Evolutionary conservation across 2,113 vertebrate species (phyloP).

Genomic region (Thryonomys swinderianus): DNA sequence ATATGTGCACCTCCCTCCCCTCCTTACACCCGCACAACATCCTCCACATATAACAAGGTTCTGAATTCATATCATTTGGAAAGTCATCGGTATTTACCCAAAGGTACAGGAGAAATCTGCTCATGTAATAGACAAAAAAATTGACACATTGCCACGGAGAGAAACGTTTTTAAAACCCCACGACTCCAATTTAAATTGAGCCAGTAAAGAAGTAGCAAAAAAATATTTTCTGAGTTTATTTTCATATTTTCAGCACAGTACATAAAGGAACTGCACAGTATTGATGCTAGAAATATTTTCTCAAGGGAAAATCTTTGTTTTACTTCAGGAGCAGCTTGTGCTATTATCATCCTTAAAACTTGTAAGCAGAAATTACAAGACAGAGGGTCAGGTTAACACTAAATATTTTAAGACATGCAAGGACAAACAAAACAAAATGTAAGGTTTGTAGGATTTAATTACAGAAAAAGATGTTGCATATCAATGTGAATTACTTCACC

Average conservation of each 20-base stretch:
- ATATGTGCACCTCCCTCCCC: fast-evolving
- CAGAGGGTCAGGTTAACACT: constrained; percentile 24
- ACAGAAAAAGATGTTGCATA: not conserved
- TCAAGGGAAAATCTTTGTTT: not conserved
- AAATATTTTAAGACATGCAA: not conserved
- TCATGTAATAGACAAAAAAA: not conserved
- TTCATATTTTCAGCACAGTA: not conserved
- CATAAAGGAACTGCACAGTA: not conserved
- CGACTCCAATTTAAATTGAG: constrained; percentile 45
- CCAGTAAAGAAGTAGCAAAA: not conserved
- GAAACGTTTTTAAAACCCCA: not conserved
- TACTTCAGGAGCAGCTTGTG: not conserved
- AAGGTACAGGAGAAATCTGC: not conserved
- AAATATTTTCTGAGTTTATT: not conserved
- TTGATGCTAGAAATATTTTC: not conserved
- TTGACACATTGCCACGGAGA: not conserved
- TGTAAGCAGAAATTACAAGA: constrained; percentile 5
- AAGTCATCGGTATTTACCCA: not conserved
- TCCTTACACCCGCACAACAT: not conserved
- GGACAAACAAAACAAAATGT: not conserved
- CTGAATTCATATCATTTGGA: not conserved
- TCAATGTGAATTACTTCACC: not conserved
- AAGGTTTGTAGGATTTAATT: not conserved
- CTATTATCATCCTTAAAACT: not conserved
- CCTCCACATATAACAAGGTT: not conserved